These are phyloP conservation scores for Chrysochloris asiatica DNA, from an alignment of 2,113 vertebrate genomes.

Conservation along the genomic window DNA sequence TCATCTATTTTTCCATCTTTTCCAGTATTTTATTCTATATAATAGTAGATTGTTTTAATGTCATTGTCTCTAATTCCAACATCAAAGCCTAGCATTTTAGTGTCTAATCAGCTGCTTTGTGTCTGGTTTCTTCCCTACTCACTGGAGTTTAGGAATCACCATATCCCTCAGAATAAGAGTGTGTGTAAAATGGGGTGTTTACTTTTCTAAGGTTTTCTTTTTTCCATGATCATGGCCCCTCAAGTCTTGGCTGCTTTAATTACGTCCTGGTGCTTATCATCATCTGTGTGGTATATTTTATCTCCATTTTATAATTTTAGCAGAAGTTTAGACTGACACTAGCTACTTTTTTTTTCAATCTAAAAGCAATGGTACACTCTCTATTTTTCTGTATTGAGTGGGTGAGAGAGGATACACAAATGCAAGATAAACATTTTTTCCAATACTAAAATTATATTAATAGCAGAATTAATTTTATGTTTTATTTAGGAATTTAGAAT, in stretches of 20 bases:
- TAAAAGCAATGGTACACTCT: not conserved
- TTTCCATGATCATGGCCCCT: not conserved
- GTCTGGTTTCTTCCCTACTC: not conserved
- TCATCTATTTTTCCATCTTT: not conserved
- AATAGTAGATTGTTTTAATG: not conserved
- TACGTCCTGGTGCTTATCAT: not conserved
- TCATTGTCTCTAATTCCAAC: not conserved
- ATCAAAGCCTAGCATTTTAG: not conserved
- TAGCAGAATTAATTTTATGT: not conserved
- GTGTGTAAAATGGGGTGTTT: not conserved
- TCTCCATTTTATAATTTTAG: not conserved
- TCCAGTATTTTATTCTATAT: not conserved
- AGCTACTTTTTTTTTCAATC: not conserved
- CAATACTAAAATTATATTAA: constrained; percentile 2
- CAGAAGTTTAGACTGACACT: not conserved
- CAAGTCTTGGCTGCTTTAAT: not conserved
- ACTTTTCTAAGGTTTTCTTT: not conserved
- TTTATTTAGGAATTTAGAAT: constrained; percentile 23
- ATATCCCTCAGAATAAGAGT: not conserved
- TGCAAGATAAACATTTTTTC: not conserved
- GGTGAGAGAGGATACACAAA: constrained; percentile 1
- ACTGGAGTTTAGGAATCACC: not conserved
- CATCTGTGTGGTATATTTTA: not conserved
- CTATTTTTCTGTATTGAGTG: constrained; percentile 22
- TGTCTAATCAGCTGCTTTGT: not conserved